These are phyloP conservation scores for Ophion slaviceki DNA, from an alignment of 2,888 invertebrate genomes.

Conservation along the genomic window DNA sequence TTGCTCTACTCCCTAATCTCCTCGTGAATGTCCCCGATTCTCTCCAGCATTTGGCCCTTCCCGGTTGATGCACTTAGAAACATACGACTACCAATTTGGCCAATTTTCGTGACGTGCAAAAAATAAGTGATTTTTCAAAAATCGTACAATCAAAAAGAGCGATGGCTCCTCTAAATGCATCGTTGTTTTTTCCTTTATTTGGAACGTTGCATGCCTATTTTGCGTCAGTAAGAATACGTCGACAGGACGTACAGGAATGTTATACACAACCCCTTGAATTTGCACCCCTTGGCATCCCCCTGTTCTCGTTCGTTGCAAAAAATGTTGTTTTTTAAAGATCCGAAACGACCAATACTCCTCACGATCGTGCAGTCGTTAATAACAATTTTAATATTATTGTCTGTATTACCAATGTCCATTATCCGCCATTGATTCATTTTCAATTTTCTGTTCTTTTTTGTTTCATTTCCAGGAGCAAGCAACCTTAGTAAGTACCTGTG, in stretches of 20 bases:
- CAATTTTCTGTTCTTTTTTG: constrained; percentile 72
- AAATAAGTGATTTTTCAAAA: constrained; percentile 22
- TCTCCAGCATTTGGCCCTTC: constrained; percentile 44
- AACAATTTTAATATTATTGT: constrained; percentile 57
- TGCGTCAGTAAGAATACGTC: constrained; percentile 72
- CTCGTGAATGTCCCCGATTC: constrained; percentile 46
- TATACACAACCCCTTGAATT: constrained; percentile 5
- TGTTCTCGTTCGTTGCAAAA: constrained; percentile 60
- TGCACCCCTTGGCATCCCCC: constrained; percentile 46
- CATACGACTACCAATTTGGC: constrained; percentile 21
- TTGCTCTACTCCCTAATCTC: constrained; percentile 37
- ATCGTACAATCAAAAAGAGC: constrained; percentile 38
- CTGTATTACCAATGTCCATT: constrained; percentile 61
- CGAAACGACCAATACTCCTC: constrained; percentile 20
- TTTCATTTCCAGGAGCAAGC: constrained; percentile 87
- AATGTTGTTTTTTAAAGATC: constrained; percentile 34
- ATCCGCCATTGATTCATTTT: constrained; percentile 73
- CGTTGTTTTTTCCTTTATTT: constrained; percentile 71
- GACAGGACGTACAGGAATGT: constrained; percentile 67
- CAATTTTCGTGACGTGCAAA: constrained; percentile 7
- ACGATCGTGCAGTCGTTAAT: constrained; percentile 51
- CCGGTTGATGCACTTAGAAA: constrained; percentile 64
- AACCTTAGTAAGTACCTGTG: constrained; percentile 87
- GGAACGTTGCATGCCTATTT: constrained; percentile 76
- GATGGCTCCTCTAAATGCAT: constrained; percentile 74